Conservation (phyloP, 2,888 invertebrate genomes). For the Temnothorax rugatulus region DNA sequence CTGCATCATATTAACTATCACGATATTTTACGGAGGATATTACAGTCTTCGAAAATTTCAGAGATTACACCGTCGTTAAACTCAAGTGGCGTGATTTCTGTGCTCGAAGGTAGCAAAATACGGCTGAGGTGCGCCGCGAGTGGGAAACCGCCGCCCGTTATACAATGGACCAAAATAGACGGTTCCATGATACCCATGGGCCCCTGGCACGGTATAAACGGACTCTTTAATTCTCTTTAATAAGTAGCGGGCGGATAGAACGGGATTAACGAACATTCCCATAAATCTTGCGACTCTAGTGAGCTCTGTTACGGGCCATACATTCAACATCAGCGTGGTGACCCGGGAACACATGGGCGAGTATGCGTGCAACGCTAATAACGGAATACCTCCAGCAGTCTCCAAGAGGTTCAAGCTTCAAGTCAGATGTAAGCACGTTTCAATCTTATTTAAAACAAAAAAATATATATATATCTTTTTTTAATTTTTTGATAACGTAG, state of each 20-base stretch:
- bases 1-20: background rate
- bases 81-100: slow-evolving; percentile 88
- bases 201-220: slow-evolving; percentile 88
- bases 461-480: too few species aligned
- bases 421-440: slow-evolving; percentile 93
- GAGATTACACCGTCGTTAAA: slow-evolving; percentile 46
- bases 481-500: background rate
- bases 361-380: slow-evolving; percentile 93
- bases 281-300: slow-evolving; percentile 67
- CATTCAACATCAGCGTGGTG: slow-evolving; percentile 92
- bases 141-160: slow-evolving; percentile 92
- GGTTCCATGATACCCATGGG: slow-evolving; percentile 89
- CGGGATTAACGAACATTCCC: slow-evolving; percentile 2
- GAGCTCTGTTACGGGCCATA: slow-evolving; percentile 88
- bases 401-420: slow-evolving; percentile 94
- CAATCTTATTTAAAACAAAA: background rate
- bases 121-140: slow-evolving; percentile 93
- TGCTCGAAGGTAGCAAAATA: slow-evolving; percentile 93
- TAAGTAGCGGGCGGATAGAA: background rate
- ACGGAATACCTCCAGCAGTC: slow-evolving; percentile 94
- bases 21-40: background rate
- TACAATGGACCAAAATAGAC: slow-evolving; percentile 92
- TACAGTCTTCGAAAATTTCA: slow-evolving; percentile 48
- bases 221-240: slow-evolving; percentile 11
- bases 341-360: slow-evolving; percentile 92